Conservation (phyloP, 2,113 vertebrate species). For the Saiga tatarica region DNA sequence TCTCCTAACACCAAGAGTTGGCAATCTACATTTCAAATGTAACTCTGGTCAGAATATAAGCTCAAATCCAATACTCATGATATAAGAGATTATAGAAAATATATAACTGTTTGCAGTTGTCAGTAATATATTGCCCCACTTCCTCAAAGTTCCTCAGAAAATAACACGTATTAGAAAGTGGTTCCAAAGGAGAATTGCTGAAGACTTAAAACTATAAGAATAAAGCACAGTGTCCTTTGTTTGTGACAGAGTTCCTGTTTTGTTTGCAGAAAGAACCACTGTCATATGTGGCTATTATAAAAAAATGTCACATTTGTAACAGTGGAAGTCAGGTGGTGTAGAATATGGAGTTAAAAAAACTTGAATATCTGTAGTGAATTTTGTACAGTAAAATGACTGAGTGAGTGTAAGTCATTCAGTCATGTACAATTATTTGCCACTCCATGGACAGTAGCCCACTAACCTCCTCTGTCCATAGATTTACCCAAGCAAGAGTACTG, state of each 20-base stretch:
- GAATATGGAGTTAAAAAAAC: neutral
- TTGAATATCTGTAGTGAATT: neutral
- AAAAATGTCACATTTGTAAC: neutral
- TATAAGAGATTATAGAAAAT: neutral
- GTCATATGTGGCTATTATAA: neutral
- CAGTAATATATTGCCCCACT: neutral
- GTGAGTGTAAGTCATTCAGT: neutral
- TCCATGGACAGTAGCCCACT: neutral
- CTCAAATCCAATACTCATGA: neutral
- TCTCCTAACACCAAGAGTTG: neutral
- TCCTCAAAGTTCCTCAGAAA: constrained; percentile 10
- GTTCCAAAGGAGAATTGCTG: neutral
- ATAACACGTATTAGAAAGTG: neutral
- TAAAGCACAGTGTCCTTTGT: neutral
- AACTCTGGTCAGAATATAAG: neutral
- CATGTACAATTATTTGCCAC: neutral
- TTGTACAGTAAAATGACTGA: neutral
- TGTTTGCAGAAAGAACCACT: neutral
- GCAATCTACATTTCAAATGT: neutral
- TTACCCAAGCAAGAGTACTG: neutral
- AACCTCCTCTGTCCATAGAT: neutral
- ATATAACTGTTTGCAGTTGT: neutral
- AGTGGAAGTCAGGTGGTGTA: neutral
- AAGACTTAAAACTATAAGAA: neutral
- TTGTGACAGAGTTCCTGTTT: neutral